A percentile compares a stretch with the other conserved stretches of the same genome.
phyloP scores from a whole-genome alignment of 2,113 vertebrate species.

The Ramphastos sulfuratus region DNA sequence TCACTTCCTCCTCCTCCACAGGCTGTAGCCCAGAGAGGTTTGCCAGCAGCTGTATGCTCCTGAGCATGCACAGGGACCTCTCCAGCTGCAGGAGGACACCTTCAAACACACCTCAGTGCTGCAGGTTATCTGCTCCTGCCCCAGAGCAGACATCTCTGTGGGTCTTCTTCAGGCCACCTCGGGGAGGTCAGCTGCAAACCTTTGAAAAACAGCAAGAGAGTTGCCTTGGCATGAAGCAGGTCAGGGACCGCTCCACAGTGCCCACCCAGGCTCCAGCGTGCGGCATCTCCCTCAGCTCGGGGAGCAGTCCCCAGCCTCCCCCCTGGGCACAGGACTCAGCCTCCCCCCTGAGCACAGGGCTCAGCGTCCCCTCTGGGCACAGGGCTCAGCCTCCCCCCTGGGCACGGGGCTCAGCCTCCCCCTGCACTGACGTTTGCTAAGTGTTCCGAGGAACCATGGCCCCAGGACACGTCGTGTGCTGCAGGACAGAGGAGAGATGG shows the following conservation, averaged over 20 bases:
- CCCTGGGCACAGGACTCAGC: too few relatives aligned
- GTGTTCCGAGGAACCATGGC: not conserved
- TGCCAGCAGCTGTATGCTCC: not conserved
- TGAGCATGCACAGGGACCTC: not conserved
- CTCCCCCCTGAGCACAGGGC: too few relatives aligned
- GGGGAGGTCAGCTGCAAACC: not conserved
- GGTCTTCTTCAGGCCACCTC: not conserved
- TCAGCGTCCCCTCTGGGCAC: too few relatives aligned
- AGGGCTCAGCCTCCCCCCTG: too few relatives aligned
- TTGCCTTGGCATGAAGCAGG: not conserved
- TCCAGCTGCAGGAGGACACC: not conserved
- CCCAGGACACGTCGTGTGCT: rapidly evolving
- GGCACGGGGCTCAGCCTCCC: not conserved
- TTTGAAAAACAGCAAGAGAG: not conserved
- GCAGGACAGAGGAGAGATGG: not conserved
- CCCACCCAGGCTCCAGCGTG: rapidly evolving
- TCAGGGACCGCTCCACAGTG: too few relatives aligned
- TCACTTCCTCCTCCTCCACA: not conserved
- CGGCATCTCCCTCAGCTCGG: not conserved
- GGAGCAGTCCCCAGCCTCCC: too few relatives aligned
- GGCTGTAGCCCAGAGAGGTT: rapidly evolving
- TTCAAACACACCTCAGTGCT: not conserved
- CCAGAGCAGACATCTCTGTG: not conserved
- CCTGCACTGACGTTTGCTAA: not conserved
- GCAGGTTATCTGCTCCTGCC: not conserved